Base-by-base conservation (phyloP, 2,888 invertebrate species). In the Neria commutata region DNA sequence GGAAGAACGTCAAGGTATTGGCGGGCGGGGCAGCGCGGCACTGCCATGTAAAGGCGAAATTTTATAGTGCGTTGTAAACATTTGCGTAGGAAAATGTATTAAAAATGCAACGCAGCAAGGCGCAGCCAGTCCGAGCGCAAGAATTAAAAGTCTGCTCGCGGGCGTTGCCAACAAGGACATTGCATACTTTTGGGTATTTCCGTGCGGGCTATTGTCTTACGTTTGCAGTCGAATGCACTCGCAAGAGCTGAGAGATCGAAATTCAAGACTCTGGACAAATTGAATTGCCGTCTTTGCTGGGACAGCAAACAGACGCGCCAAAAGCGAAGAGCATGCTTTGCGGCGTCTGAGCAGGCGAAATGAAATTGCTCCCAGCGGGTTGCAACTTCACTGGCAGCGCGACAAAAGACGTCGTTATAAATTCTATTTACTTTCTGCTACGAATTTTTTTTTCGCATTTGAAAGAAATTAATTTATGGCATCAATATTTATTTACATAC, bases 401-500 rank as follows among this genome's bases (percentile, higher is more conserved):
- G 64, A 61, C 19, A 33, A 29, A 33, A 19, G 56, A 56, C 40
- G 11, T 33, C 24, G 23, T 50, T 50, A 34, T 50, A n/a, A 33
- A 50, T 23, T 33, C 10, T 47, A 34, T 47, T 54, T 54, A 34
- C 47, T 24, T 47, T n/a, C 34, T 47, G 29, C n/a, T 16, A 14
- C n/a, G 5, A 21, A 34, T 29, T 50, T 50, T 34, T 29, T 21
- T 50, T 50, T 21, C 4, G 24, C 24, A 40, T 37, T 48, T 40
- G 17, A n/a, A n/a, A n/a, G 37, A 73, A 75, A 73, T 73, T 71
- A 72, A 74, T 71, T 75, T 71, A 73, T 70, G 73, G 69, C 66
- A 73, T 75, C 76, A 74, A 74, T 74, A 74, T 74, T 74, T 74
- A 74, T 73, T n/a, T n/a, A n/a, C n/a, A 68, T 74, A 73, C 73